Evolutionary conservation across 1,140 invertebrate genomes (phyloP).

Genomic region (Formica selysi): DNA sequence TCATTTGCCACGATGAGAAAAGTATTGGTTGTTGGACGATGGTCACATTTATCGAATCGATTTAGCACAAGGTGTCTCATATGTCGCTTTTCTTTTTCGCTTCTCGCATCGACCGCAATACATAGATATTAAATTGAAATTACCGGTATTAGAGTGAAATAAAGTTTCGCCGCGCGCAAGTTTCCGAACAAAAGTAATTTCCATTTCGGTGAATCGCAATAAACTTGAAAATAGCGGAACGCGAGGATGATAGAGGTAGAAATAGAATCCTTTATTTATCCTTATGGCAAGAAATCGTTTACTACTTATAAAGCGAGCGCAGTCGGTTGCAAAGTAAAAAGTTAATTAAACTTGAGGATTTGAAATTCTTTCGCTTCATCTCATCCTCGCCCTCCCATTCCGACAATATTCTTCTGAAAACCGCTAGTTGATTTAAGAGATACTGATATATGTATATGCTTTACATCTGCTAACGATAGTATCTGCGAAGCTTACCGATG

Average conservation of each 20-base stretch:
- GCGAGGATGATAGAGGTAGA: neutral
- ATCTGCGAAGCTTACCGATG: neutral
- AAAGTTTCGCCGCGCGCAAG: slow-evolving; percentile 37
- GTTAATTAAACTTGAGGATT: slow-evolving; percentile 53
- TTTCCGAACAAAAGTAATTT: slow-evolving; percentile 53
- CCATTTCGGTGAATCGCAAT: slow-evolving; percentile 14
- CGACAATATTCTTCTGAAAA: neutral
- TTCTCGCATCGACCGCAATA: slow-evolving; percentile 46
- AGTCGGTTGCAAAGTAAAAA: slow-evolving; percentile 8
- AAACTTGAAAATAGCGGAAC: slow-evolving; percentile 51
- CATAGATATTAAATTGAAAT: slow-evolving; percentile 56
- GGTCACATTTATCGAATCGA: slow-evolving; percentile 44
- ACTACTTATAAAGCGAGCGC: neutral
- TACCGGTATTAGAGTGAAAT: slow-evolving; percentile 43
- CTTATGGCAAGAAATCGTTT: slow-evolving; percentile 40
- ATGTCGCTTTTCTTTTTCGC: slow-evolving; percentile 15
- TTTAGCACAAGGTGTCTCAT: slow-evolving; percentile 36
- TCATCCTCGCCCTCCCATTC: too few species aligned
- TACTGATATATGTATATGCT: neutral
- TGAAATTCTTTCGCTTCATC: slow-evolving; percentile 15
- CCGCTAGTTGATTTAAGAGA: neutral
- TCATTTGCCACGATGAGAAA: neutral
- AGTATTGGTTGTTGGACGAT: neutral
- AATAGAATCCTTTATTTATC: slow-evolving; percentile 46
- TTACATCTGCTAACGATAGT: neutral